phyloP scores from a whole-genome alignment of 2,888 invertebrate species.

The Platycheirus rosarum region DNA sequence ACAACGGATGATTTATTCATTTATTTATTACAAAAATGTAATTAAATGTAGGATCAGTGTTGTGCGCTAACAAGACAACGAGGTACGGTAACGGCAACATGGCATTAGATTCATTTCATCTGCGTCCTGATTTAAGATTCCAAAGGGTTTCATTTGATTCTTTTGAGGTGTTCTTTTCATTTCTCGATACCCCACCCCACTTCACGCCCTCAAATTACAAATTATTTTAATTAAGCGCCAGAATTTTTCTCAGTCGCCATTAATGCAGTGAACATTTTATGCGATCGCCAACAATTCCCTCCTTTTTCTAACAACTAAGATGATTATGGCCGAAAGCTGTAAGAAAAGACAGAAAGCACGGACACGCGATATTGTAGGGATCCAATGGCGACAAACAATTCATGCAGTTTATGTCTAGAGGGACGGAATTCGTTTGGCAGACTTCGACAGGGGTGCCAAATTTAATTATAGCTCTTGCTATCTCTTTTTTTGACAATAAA shows the following conservation, averaged over 20 bases:
- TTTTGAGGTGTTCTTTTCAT: background rate
- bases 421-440: conserved; percentile 33
- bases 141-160: conserved; percentile 16
- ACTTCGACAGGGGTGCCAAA: conserved; percentile 63
- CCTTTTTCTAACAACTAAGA: conserved; percentile 33
- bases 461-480: conserved; percentile 62
- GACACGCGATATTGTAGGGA: conserved; percentile 64
- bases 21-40: conserved; percentile 60
- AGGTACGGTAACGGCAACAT: background rate
- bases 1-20: conserved; percentile 60
- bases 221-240: conserved; percentile 72
- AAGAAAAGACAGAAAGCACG: conserved; percentile 38
- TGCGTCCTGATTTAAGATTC: background rate
- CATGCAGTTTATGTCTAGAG: conserved; percentile 5
- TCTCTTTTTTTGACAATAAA: conserved; percentile 29
- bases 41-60: conserved; percentile 36
- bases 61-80: conserved; percentile 33
- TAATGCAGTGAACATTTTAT: conserved; percentile 63
- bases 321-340: conserved; percentile 39
- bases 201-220: conserved; percentile 3
- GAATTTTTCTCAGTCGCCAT: conserved; percentile 67
- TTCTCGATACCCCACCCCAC: background rate
- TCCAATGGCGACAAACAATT: conserved; percentile 48
- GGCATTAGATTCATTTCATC: conserved; percentile 52
- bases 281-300: conserved; percentile 62